Percentiles rank a stretch among this genome's conserved stretches.
phyloP scores from a whole-genome alignment of 2,797 vertebrate species.

The Gallinago nigripennis region DNA sequence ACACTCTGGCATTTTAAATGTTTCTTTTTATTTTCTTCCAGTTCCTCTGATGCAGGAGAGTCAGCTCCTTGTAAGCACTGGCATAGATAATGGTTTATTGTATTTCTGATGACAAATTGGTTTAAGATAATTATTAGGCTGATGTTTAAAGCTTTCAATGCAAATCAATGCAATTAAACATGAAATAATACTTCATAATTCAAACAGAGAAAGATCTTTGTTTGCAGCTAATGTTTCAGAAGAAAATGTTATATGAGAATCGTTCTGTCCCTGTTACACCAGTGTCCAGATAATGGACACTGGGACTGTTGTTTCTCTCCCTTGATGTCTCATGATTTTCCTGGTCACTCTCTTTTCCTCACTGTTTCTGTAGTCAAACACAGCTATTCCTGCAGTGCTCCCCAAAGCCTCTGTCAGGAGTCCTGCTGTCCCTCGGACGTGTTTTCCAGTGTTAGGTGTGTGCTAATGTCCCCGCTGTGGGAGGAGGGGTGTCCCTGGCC shows the following conservation, averaged over 20 bases:
- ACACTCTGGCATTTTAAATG: neutral
- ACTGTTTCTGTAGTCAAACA: neutral
- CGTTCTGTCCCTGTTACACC: neutral
- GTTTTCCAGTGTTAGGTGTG: neutral
- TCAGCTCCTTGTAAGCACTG: neutral
- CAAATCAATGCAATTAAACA: conserved; percentile 50
- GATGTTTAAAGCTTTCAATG: conserved; percentile 42
- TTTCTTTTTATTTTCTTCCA: neutral
- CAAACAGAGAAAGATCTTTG: neutral
- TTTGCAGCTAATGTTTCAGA: neutral
- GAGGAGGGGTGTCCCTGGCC: neutral
- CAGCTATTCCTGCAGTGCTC: conserved; percentile 18
- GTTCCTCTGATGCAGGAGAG: neutral
- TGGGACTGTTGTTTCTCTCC: conserved; percentile 42
- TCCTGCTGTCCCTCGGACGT: neutral
- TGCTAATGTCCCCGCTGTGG: neutral
- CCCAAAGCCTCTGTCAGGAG: neutral
- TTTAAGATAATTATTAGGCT: conserved; percentile 18
- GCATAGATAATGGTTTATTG: neutral
- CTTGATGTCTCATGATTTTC: conserved; percentile 44
- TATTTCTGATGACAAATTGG: conserved; percentile 14
- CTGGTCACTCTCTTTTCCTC: conserved; percentile 38
- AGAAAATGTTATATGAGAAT: neutral
- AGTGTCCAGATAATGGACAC: neutral
- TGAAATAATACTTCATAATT: conserved; percentile 22